Percentiles rank a stretch among this genome's conserved stretches.
Evolutionary conservation across 2,113 vertebrate species (phyloP).

Genomic region (Tichodroma muraria): DNA sequence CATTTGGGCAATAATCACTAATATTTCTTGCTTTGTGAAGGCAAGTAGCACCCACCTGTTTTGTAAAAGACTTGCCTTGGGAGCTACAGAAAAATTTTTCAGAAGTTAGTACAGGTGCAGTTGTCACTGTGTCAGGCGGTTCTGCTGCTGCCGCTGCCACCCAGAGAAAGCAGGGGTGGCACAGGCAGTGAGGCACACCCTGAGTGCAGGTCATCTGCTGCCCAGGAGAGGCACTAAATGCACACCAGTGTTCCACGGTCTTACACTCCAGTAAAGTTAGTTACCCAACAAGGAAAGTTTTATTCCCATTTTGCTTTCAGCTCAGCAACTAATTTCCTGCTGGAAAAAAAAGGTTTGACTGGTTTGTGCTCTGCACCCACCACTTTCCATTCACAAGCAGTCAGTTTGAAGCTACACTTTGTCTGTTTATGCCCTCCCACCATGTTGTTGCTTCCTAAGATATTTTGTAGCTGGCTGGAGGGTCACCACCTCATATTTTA

Average conservation of each 20-base stretch:
- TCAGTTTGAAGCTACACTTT: background rate
- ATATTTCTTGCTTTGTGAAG: background rate
- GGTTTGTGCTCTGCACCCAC: background rate
- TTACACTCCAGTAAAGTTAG: background rate
- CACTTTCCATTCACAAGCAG: background rate
- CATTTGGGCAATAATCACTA: background rate
- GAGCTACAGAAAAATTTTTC: constrained; percentile 31
- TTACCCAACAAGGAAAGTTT: background rate
- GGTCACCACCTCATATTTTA: background rate
- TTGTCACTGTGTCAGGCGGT: background rate
- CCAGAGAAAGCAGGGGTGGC: background rate
- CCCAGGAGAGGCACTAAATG: background rate
- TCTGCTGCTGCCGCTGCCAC: background rate
- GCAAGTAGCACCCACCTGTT: constrained; percentile 15
- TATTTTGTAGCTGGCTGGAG: background rate
- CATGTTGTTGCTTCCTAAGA: background rate
- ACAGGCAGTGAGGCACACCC: background rate
- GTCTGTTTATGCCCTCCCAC: background rate
- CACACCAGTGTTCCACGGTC: background rate
- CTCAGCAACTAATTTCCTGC: background rate
- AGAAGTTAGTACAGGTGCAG: background rate
- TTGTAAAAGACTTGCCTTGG: background rate
- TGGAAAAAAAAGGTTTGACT: background rate
- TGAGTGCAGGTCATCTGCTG: background rate
- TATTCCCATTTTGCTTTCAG: background rate